Conservation (phyloP, 2,113 vertebrate genomes). For the Rynchops niger region DNA sequence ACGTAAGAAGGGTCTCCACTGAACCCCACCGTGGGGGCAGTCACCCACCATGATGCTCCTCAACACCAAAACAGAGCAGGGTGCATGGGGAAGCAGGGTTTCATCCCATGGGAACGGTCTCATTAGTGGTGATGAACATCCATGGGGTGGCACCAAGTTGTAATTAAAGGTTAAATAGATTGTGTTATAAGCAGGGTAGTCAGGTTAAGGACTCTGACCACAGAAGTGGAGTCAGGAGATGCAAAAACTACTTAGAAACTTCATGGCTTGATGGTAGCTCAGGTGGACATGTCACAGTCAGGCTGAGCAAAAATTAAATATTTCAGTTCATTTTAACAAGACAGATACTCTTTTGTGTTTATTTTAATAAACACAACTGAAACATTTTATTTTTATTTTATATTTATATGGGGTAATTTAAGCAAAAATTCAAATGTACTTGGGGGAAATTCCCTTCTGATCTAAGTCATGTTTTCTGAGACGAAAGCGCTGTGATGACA, state of each 20-base stretch:
- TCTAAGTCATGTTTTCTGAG: neutral
- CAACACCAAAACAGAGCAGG: too few species aligned
- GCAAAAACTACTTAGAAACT: neutral
- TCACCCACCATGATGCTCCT: neutral
- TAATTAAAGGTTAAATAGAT: neutral
- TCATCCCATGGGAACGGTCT: neutral
- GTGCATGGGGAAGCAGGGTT: too few species aligned
- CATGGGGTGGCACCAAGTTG: neutral
- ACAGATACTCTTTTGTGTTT: neutral
- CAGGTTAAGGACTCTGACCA: neutral
- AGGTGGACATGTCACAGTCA: neutral
- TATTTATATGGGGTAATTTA: neutral
- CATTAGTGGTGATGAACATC: neutral
- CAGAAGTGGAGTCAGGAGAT: neutral
- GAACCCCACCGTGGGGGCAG: fast-evolving
- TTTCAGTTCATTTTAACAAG: neutral
- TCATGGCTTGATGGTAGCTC: neutral
- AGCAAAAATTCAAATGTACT: neutral
- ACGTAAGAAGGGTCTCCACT: neutral
- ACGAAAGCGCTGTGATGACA: neutral
- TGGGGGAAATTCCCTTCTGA: neutral
- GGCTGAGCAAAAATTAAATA: neutral
- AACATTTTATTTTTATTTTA: neutral
- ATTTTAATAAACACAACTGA: neutral
- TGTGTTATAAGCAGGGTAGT: fast-evolving